Base-by-base conservation (phyloP, 2,113 vertebrate genomes). In the Struthio camelus region DNA sequence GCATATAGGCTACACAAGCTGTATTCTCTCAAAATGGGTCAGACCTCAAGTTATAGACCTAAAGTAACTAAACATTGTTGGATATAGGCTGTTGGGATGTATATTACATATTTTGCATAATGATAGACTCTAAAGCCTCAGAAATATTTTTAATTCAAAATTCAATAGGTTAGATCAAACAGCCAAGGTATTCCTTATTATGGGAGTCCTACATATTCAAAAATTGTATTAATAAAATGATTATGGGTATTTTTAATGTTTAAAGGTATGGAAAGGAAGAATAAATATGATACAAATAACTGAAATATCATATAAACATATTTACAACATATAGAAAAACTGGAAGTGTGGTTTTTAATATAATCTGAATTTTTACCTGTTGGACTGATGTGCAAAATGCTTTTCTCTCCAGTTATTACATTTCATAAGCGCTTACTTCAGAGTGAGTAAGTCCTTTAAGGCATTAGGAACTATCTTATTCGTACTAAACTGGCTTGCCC, bases 11-110 rank as follows among this genome's bases (percentile, higher is more conserved):
- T 92, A 36, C 14, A n/a, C 65, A 92, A 90, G 53, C 38, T 20
- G 14, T 70, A 38, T 87, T 94, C 58, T 87, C 69, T 86, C 48
- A 87, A 91, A 97, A 85, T 77, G 67, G 61, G 76, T 62, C 72
- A 71, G 73, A 95, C 77, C 75, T 97, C 81, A 83, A 87, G 89
- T 93, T 89, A 94, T 6, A 75, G 64, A 70, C 50, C 62, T 64
- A 73, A 75, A 90, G 19, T 94, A 78, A 84, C 30, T 24, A 85
- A 70, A 92, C 80, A 83, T 27, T 71, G 7, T 71, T 75, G 27
- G 30, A 79, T 80, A 25, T 96, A 85, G 27, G 56, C 85, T 88
- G 27, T 10, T 96, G 38, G 64, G 61, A 85, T 92, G 67, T 28
- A 9, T 50, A 90, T 89, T 76, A 58, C 67, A 5, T 88, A 65